These are phyloP conservation scores for Pionites leucogaster DNA, from an alignment of 2,113 vertebrate species.

Conservation along the genomic window DNA sequence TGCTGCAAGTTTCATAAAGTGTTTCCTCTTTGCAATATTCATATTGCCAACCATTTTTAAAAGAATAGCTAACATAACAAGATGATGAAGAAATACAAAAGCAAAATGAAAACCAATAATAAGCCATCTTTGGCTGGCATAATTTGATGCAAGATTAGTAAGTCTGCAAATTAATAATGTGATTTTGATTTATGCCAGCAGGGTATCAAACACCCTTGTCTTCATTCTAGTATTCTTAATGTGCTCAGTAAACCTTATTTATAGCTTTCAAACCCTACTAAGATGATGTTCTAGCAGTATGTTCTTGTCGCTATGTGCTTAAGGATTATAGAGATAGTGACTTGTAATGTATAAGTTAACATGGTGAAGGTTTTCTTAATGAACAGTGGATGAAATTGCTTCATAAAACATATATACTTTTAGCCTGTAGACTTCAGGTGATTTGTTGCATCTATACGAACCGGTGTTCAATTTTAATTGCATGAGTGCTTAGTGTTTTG, in stretches of 20 bases:
- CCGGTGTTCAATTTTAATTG: neutral
- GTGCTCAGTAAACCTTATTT: neutral
- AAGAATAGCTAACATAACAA: neutral
- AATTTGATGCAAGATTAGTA: neutral
- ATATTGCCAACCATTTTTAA: neutral
- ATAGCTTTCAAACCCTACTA: neutral
- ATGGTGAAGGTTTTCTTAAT: conserved; percentile 40
- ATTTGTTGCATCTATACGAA: neutral
- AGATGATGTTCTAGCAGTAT: neutral
- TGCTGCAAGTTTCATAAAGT: neutral
- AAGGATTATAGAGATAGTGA: neutral
- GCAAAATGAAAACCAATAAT: neutral
- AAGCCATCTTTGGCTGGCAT: neutral
- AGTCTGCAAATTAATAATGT: neutral
- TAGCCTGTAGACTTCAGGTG: neutral
- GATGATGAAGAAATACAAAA: neutral
- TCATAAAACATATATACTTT: conserved; percentile 20
- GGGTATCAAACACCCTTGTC: neutral
- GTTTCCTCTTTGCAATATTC: neutral
- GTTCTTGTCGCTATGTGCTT: neutral
- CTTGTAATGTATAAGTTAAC: conserved; percentile 36
- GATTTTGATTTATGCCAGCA: neutral
- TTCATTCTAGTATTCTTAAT: neutral
- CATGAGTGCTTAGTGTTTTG: neutral
- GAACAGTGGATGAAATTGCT: conserved; percentile 41